Conservation (phyloP, 2,888 invertebrate species). For the Spatulosminthurus flaviceps region DNA sequence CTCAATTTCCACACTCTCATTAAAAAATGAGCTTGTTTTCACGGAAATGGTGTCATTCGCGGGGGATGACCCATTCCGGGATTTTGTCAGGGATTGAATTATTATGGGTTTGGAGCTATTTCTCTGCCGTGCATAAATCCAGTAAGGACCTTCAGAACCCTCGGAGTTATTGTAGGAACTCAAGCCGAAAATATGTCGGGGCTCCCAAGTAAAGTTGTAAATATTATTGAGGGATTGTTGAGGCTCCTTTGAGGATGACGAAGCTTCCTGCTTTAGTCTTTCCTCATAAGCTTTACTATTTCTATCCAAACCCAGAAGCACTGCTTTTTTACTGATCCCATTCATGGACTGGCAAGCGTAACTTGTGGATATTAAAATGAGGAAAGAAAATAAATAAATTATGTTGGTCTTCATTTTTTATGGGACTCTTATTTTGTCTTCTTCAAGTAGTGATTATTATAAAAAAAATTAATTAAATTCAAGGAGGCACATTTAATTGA, state of each 20-base stretch:
- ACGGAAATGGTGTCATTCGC: not conserved
- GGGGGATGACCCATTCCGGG: conserved; percentile 8
- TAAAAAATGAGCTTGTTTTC: conserved; percentile 9
- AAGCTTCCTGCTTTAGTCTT: not conserved
- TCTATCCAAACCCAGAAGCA: conserved; percentile 28
- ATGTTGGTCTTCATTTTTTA: not conserved
- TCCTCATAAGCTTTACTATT: not conserved
- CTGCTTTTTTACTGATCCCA: conserved; percentile 36
- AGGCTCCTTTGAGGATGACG: no score
- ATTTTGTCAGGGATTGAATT: conserved; percentile 36
- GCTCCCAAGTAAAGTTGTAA: not conserved
- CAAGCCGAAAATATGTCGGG: not conserved
- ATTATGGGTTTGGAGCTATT: conserved; percentile 5
- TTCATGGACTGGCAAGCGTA: conserved; percentile 41
- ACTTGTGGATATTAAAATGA: not conserved
- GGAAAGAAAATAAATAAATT: not conserved
- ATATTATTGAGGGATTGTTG: not conserved
- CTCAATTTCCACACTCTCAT: conserved; percentile 32
- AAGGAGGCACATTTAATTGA: no score
- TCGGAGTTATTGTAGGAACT: not conserved
- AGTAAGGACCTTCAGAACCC: not conserved
- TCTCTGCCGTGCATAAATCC: not conserved
- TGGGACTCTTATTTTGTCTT: no score
- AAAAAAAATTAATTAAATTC: no score
- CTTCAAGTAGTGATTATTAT: no score